Evolutionary conservation across 2,113 vertebrate species (phyloP), one percentile per base, ranked within the genome.

Genomic region (Aythya baeri): DNA sequence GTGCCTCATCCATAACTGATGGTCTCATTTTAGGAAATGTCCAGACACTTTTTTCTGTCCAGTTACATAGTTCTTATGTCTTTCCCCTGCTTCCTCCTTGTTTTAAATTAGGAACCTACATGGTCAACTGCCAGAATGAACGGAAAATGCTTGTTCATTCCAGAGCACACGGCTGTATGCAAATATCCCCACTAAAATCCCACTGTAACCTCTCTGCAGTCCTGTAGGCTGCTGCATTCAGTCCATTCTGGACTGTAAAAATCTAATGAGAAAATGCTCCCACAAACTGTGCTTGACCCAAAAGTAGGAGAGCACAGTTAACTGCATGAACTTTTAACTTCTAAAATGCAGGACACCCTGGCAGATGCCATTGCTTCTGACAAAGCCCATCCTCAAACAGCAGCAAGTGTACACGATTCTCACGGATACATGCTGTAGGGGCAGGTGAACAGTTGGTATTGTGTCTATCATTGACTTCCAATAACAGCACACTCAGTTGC

Each of bases 121-220:
- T 11, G 57, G 44, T 65, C 67, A 83, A 44, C 43, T 74, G 62
- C 23, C 29, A 11, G 6, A 15, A 38, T 52, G 52, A 77, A 73
- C 25, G 22, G 63, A 89, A 93, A 80, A 59, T 58, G 71, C n/a
- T 62, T 20, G 26, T 85, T 88, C 55, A n/a, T 77, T 76, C 34
- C 75, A 80, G 41, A 83, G 63, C 10, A 3, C 75, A 58, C 14
- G 44, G 44, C 41, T 74, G 50, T 71, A 77, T 88, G 82, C 72
- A 96, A 81, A 88, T 88, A 77, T 31, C 71, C 61, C 46, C 57
- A 8, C 78, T 90, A 85, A 91, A 91, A 77, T 31, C 75, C 31
- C 29, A 17, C n/a, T 83, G 25, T 88, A 62, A 88, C 72, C 70
- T 94, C 68, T 55, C 76, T 50, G 71, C 84, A 94, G 72, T 74